Evolutionary conservation across 2,113 vertebrate species (phyloP).

Genomic region (Perognathus longimembris): DNA sequence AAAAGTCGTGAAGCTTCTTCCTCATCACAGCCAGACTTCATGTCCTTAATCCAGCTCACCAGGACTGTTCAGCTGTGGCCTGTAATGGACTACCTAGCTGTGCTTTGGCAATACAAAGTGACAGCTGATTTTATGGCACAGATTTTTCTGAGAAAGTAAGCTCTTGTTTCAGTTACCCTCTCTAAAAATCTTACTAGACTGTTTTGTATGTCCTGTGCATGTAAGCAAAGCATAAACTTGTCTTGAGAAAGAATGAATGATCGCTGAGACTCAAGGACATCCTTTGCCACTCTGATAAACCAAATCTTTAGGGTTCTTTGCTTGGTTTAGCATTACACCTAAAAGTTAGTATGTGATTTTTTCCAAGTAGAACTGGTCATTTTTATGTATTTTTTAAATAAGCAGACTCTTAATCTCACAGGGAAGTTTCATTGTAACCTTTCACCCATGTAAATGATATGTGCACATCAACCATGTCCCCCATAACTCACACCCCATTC

Average conservation of each 20-base stretch:
- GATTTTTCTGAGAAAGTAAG: constrained; percentile 83
- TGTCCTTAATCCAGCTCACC: constrained; percentile 88
- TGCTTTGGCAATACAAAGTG: constrained; percentile 94
- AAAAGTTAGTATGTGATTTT: neutral
- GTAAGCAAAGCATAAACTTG: neutral
- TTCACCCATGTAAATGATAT: too few relatives aligned
- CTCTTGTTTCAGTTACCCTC: neutral
- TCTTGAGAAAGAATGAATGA: neutral
- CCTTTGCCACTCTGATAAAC: neutral
- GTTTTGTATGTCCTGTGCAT: neutral
- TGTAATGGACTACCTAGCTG: constrained; percentile 90
- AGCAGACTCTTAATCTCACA: neutral
- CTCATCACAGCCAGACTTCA: constrained; percentile 69
- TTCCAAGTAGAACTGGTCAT: neutral
- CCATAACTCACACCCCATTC: too few relatives aligned
- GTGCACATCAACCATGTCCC: too few relatives aligned
- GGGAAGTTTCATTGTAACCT: too few relatives aligned
- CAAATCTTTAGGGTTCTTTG: neutral
- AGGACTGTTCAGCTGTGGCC: constrained; percentile 94
- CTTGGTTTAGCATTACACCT: neutral
- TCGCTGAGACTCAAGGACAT: neutral
- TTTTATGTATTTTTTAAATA: too few relatives aligned
- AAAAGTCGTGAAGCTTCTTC: constrained; percentile 74
- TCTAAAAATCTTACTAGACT: neutral
- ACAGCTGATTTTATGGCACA: constrained; percentile 88